Percentiles rank a stretch among this genome's conserved stretches.
These are phyloP conservation scores for Plagodis dolabraria DNA, from an alignment of 2,888 invertebrate genomes.

Conservation along the genomic window DNA sequence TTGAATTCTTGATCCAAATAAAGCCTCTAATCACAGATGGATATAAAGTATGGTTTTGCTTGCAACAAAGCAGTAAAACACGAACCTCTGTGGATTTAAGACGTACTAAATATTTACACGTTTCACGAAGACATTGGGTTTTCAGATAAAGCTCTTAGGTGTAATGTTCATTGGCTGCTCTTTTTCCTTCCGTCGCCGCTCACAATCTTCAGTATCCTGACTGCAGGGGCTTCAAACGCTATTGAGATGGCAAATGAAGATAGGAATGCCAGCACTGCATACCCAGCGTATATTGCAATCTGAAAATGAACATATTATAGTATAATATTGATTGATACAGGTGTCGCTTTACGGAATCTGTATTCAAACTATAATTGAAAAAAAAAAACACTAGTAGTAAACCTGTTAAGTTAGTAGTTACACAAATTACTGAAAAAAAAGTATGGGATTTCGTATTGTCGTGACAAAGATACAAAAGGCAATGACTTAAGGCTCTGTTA, in stretches of 20 bases:
- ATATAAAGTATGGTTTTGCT: no score
- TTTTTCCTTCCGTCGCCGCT: slow-evolving; percentile 63
- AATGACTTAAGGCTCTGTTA: no score
- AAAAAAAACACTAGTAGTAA: no score
- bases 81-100: background rate
- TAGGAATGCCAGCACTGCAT: slow-evolving; percentile 90
- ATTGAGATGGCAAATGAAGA: slow-evolving; percentile 91
- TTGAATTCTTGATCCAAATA: no score
- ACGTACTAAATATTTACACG: slow-evolving; percentile 6
- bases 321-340: no score
- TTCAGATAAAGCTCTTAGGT: slow-evolving; percentile 25
- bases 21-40: no score
- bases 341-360: no score
- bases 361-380: no score
- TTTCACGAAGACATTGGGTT: slow-evolving; percentile 8
- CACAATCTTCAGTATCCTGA: slow-evolving; percentile 90
- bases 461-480: no score
- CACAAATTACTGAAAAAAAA: no score
- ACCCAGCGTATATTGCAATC: slow-evolving; percentile 88
- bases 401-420: no score
- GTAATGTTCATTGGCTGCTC: slow-evolving; percentile 53
- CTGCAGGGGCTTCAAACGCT: slow-evolving; percentile 92
- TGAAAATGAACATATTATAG: slow-evolving; percentile 40
- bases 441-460: no score
- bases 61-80: background rate